Base-by-base conservation (phyloP, 2,888 invertebrate genomes). In the Philopedon plagiatum region DNA sequence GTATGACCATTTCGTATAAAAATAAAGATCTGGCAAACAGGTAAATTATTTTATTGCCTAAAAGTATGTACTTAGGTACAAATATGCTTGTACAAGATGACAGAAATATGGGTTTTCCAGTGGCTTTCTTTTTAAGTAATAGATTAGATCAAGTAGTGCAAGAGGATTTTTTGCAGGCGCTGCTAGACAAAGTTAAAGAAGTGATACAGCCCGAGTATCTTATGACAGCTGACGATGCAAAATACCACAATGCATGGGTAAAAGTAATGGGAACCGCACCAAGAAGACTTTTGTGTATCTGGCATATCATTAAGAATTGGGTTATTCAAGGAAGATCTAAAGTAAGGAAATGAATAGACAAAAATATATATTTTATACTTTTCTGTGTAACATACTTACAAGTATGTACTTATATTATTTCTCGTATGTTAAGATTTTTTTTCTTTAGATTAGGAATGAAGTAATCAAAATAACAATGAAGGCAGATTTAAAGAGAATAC, bases 231-330 rank as follows among this genome's bases (percentile, higher is more conserved):
- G 75, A 77, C 18, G 76, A 75, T 60, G 41, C 67, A 13, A 76
- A 77, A 44, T 76, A 76, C 39, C 71, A 75, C 56, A 75, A 75
- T 34, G 76, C 66, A 39, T 75, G 74, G 73, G 46, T 61, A 2
- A 66, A 75, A 23, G 57, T 63, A 15, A 74, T 74, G 75, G 64
- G 15, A 11, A 29, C 51, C 21, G 56, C 2, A 32, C 62, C 57
- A 26, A 71, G 34, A 37, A 63, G 72, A 46, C 68, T 78, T 46
- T 58, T 77, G 37, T 77, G 76, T 57, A 75, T 73, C 49, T 77
- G 77, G 76, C 76, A 77, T 70, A 60, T 78, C 15, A 61, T 76
- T 8, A 78, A 76, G 32, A 78, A 76, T 51, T 76, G 75, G 75
- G 69, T 75, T 58, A 74, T 72, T 1, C 76, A 76, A 61, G 76